Percentiles rank a stretch among this genome's conserved stretches.
phyloP scores from a whole-genome alignment of 2,888 invertebrate genomes.

The Archips xylosteana region DNA sequence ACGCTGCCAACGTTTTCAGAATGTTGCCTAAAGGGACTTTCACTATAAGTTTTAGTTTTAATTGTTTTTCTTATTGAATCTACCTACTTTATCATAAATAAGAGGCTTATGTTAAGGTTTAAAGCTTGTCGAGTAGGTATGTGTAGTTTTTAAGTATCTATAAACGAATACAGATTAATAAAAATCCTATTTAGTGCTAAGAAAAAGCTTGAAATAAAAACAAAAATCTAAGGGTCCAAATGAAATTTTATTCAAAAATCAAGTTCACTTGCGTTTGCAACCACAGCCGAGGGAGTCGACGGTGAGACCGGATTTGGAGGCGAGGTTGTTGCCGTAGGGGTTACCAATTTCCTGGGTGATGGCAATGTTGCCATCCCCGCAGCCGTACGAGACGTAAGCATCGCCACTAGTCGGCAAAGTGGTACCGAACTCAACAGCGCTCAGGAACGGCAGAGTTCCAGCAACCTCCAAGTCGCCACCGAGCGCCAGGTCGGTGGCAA shows the following conservation, averaged over 20 bases:
- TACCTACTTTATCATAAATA: too few relatives aligned
- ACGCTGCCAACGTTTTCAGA: too few relatives aligned
- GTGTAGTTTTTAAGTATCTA: too few relatives aligned
- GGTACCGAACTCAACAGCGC: background rate
- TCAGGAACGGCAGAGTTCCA: slow-evolving; percentile 28
- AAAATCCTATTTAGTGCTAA: too few relatives aligned
- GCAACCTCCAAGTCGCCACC: background rate
- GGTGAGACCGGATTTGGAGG: background rate
- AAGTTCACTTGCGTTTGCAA: background rate
- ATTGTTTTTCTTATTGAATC: too few relatives aligned
- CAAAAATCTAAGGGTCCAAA: background rate
- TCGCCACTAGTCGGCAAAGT: slow-evolving; percentile 20
- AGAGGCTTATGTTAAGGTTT: too few relatives aligned
- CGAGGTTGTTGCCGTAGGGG: slow-evolving; percentile 20
- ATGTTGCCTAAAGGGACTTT: too few relatives aligned
- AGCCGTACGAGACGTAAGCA: slow-evolving; percentile 19
- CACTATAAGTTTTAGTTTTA: too few relatives aligned
- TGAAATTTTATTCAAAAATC: background rate
- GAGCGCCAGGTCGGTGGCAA: slow-evolving; percentile 44
- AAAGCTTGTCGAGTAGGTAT: too few relatives aligned
- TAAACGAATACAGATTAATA: too few relatives aligned
- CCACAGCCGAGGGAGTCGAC: background rate
- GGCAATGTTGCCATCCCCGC: slow-evolving; percentile 28
- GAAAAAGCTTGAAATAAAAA: background rate
- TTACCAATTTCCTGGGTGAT: slow-evolving; percentile 27